Evolutionary conservation across 2,797 vertebrate genomes (phyloP).

Genomic region (Rallus crepitans): DNA sequence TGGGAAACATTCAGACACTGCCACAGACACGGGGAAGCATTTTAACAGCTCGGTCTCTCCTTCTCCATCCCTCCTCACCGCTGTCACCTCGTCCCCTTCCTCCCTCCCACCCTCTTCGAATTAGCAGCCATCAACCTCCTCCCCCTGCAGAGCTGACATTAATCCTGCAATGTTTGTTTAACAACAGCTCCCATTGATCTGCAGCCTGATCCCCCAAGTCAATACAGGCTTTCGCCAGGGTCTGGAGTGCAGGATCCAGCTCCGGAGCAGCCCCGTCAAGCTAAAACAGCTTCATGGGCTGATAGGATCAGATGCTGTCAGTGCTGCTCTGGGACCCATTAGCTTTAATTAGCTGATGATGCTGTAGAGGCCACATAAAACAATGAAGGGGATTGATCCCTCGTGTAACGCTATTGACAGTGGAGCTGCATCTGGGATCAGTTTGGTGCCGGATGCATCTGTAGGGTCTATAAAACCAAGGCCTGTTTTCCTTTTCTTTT

Average conservation of each 20-base stretch:
- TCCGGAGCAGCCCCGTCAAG: background rate
- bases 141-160: slow-evolving; percentile 31
- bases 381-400: slow-evolving; percentile 70
- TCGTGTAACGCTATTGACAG: slow-evolving; percentile 59
- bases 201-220: slow-evolving; percentile 48
- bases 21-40: background rate
- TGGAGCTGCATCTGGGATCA: slow-evolving; percentile 54
- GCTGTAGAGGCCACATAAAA: slow-evolving; percentile 58
- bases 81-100: slow-evolving; percentile 11
- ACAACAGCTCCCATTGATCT: slow-evolving; percentile 34
- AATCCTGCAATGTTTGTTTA: slow-evolving; percentile 26
- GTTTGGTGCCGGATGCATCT: slow-evolving; percentile 53
- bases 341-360: slow-evolving; percentile 55
- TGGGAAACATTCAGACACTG: rapidly evolving
- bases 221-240: background rate
- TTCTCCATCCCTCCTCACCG: background rate
- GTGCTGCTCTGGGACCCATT: slow-evolving; percentile 49
- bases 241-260: slow-evolving; percentile 10
- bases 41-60: background rate
- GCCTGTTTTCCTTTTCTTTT: background rate
- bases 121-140: slow-evolving; percentile 51
- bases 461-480: slow-evolving; percentile 51
- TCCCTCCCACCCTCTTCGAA: background rate
- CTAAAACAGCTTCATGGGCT: background rate
- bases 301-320: background rate